A percentile compares a stretch with the other conserved stretches of the same genome.
These are phyloP conservation scores for Atta texana DNA, from an alignment of 1,140 invertebrate genomes.

Conservation along the genomic window DNA sequence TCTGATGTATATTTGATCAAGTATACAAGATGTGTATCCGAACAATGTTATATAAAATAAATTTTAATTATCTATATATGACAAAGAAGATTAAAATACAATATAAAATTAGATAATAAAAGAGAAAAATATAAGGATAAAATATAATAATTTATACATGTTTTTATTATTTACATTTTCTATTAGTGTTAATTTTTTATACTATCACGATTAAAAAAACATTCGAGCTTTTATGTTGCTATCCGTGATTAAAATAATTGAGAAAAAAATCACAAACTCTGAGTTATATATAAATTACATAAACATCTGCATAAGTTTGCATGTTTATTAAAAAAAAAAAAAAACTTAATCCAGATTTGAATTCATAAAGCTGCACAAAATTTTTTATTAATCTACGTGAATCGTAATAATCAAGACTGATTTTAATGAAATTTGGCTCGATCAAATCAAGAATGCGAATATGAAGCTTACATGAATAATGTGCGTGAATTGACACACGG, in stretches of 20 bases:
- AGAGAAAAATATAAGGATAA: neutral
- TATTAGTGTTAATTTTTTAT: neutral
- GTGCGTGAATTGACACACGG: constrained; percentile 23
- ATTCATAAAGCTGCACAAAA: neutral
- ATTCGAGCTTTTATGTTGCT: neutral
- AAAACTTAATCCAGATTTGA: neutral
- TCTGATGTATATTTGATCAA: neutral
- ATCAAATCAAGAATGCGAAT: constrained; percentile 13
- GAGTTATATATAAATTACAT: neutral
- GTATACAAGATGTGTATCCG: neutral
- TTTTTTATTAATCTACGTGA: no score
- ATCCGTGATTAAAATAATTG: neutral
- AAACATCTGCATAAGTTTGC: neutral
- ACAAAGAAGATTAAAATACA: neutral
- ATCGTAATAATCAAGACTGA: neutral
- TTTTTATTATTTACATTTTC: no score
- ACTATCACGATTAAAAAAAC: neutral
- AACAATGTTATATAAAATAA: neutral
- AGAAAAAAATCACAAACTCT: neutral
- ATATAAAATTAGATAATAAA: neutral
- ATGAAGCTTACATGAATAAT: constrained; percentile 29
- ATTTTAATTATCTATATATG: neutral
- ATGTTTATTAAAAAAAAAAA: neutral
- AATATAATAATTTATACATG: neutral
- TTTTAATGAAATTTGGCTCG: constrained; percentile 13